These are phyloP conservation scores for Armadillidium nasatum DNA, from an alignment of 1,140 invertebrate species.

Conservation along the genomic window DNA sequence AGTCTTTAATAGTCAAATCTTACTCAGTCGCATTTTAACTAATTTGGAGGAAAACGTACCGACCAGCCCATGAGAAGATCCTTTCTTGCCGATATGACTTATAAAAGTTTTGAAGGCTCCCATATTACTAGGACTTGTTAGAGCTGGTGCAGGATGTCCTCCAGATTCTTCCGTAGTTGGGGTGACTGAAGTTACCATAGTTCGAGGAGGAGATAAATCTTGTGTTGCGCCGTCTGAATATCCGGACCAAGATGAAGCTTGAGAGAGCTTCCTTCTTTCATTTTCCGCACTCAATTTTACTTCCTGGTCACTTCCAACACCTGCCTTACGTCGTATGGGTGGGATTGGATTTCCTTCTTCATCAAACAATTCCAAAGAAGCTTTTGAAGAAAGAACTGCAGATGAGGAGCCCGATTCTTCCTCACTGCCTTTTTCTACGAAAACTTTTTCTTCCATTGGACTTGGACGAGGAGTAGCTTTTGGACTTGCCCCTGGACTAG, in stretches of 20 bases:
- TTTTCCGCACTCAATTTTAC: not conserved
- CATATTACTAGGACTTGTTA: conserved; percentile 38
- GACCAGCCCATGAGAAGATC: conserved; percentile 34
- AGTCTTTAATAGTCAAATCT: not conserved
- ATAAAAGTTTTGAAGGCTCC: conserved; percentile 40
- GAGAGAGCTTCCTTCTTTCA: conserved; percentile 18
- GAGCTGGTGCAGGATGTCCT: not conserved
- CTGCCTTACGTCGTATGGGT: conserved; percentile 57
- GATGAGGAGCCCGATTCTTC: not conserved
- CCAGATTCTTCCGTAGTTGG: not conserved
- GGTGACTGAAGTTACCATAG: not conserved
- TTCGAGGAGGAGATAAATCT: conserved; percentile 1
- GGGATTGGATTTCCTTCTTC: conserved; percentile 57
- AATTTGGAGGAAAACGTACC: conserved; percentile 32
- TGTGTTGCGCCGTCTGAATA: not conserved
- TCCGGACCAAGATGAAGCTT: not conserved
- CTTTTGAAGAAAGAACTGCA: conserved; percentile 33
- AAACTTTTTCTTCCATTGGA: conserved; percentile 27
- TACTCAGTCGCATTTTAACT: not conserved
- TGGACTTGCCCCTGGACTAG: conserved; percentile 29
- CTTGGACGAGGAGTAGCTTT: conserved; percentile 28
- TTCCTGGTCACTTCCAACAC: conserved; percentile 34
- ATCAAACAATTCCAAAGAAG: conserved; percentile 61
- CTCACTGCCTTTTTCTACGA: conserved; percentile 19
- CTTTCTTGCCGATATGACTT: conserved; percentile 38